These are phyloP conservation scores for Antheraea mylitta DNA, from an alignment of 1,140 invertebrate genomes.

Conservation along the genomic window DNA sequence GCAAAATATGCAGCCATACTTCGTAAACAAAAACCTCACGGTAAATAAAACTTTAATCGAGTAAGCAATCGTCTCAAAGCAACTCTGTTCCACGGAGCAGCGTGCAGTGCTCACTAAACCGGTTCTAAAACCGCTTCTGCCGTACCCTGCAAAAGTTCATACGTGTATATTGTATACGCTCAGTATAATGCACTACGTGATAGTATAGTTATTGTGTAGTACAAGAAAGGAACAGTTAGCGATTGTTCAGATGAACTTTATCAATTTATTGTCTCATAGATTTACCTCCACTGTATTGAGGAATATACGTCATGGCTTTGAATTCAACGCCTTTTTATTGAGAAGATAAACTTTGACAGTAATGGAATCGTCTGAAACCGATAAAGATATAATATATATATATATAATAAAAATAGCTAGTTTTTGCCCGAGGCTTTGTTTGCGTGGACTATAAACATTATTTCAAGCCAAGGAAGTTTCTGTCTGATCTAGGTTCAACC, in stretches of 20 bases:
- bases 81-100: conserved; percentile 37
- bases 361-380: too few relatives aligned
- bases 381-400: too few relatives aligned
- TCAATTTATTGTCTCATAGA: neutral
- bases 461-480: too few relatives aligned
- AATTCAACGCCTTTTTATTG: too few relatives aligned
- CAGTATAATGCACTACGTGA: conserved; percentile 43
- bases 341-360: too few relatives aligned
- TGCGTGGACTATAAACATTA: too few relatives aligned
- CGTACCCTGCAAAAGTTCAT: conserved; percentile 63
- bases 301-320: neutral
- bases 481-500: too few relatives aligned
- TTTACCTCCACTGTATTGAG: neutral
- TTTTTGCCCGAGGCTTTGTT: too few relatives aligned
- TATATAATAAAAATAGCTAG: too few relatives aligned
- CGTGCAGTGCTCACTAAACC: conserved; percentile 51
- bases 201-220: conserved; percentile 39
- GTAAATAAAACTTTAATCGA: neutral
- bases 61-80: neutral
- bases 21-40: neutral
- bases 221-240: conserved; percentile 16
- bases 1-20: neutral
- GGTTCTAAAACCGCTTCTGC: conserved; percentile 56
- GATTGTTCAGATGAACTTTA: neutral
- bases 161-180: conserved; percentile 46